phyloP scores from a whole-genome alignment of 2,888 invertebrate genomes.

The Andrena trimmerana region DNA sequence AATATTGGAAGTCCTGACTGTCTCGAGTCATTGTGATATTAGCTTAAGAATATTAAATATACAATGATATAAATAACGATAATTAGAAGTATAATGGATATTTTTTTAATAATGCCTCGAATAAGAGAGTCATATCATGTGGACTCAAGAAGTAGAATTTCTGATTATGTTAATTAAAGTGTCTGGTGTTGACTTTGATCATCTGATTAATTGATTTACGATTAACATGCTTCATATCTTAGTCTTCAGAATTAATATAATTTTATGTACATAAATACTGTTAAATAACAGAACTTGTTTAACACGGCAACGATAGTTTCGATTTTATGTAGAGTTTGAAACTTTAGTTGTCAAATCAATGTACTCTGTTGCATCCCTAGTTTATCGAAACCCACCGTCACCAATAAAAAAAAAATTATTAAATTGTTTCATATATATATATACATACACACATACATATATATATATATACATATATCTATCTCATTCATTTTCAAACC shows the following conservation, averaged over 20 bases:
- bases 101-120: conserved; percentile 76
- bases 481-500: no score
- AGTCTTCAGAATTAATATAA: conserved; percentile 69
- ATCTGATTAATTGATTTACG: conserved; percentile 63
- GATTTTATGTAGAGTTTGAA: conserved; percentile 62
- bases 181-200: conserved; percentile 57
- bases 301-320: conserved; percentile 55
- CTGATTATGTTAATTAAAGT: conserved; percentile 64
- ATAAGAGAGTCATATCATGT: conserved; percentile 74
- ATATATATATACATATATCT: no score
- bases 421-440: conserved; percentile 66
- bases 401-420: conserved; percentile 71
- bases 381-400: conserved; percentile 74
- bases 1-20: conserved; percentile 81
- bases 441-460: conserved; percentile 6
- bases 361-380: conserved; percentile 74
- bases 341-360: conserved; percentile 61
- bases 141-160: conserved; percentile 68
- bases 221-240: conserved; percentile 58
- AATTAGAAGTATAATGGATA: conserved; percentile 71
- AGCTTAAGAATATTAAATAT: conserved; percentile 79
- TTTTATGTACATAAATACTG: conserved; percentile 67
- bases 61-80: conserved; percentile 71
- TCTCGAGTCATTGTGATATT: conserved; percentile 84
- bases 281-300: conserved; percentile 59